Evolutionary conservation across 2,888 invertebrate genomes (phyloP).

Genomic region (Eupeodes latifasciatus): DNA sequence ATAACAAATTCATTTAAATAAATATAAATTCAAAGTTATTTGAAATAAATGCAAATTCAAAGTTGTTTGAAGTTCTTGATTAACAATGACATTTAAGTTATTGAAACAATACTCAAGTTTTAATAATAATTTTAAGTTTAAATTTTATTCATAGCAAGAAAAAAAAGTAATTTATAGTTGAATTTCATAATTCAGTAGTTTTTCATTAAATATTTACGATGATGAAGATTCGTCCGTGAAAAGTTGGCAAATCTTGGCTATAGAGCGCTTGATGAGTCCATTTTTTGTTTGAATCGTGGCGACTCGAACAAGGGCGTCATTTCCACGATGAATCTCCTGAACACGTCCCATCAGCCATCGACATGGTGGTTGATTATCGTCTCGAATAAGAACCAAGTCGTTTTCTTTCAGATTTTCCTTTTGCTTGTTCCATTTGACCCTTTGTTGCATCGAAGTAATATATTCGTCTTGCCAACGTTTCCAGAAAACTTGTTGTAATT

Average conservation of each 20-base stretch:
- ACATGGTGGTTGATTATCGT: conserved; percentile 10
- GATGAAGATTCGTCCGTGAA: no score
- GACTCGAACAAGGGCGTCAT: conserved; percentile 22
- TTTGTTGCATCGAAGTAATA: conserved; percentile 10
- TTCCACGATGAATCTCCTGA: conserved; percentile 11
- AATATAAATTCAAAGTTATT: no score
- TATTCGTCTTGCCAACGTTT: conserved; percentile 20
- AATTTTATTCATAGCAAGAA: no score
- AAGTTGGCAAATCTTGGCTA: neutral
- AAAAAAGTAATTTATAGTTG: no score
- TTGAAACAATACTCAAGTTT: no score
- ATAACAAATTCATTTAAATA: no score
- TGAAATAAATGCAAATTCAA: no score
- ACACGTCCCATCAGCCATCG: conserved; percentile 19
- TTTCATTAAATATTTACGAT: no score
- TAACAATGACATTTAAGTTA: no score
- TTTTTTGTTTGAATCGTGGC: conserved; percentile 6
- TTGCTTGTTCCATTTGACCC: conserved; percentile 15
- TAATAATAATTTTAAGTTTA: no score
- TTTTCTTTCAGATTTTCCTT: conserved; percentile 6
- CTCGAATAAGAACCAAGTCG: conserved; percentile 14
- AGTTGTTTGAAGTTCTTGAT: no score
- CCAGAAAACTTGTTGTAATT: neutral
- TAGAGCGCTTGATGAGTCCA: conserved; percentile 19
- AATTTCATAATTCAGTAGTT: no score